These are phyloP conservation scores for Carcinoscorpius rotundicauda DNA, from an alignment of 1,140 invertebrate genomes.

Conservation along the genomic window DNA sequence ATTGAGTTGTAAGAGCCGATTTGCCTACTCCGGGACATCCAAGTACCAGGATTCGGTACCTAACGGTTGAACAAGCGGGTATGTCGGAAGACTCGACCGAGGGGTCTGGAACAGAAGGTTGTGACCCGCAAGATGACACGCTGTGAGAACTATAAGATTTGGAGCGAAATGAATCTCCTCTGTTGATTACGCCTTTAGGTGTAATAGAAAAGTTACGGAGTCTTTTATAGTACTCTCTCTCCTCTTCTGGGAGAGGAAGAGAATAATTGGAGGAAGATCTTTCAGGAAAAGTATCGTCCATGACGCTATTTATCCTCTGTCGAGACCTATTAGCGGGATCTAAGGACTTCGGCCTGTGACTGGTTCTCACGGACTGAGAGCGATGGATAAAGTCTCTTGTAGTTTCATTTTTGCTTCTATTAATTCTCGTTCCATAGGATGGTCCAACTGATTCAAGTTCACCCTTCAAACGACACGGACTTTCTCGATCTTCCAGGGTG, in stretches of 20 bases:
- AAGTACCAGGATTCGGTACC: slow-evolving; percentile 63
- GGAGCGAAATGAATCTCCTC: slow-evolving; percentile 52
- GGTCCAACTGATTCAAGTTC: too few species aligned
- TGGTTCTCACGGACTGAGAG: slow-evolving; percentile 23
- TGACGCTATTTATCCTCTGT: slow-evolving; percentile 20
- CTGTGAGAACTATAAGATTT: slow-evolving; percentile 43
- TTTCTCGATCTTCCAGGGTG: too few species aligned
- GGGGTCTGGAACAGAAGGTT: too few species aligned
- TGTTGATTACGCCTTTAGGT: slow-evolving; percentile 64
- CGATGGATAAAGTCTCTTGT: neutral
- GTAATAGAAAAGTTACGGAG: slow-evolving; percentile 79
- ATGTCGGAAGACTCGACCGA: too few species aligned
- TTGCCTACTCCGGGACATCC: slow-evolving; percentile 80
- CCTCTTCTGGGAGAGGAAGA: slow-evolving; percentile 15
- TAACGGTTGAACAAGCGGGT: too few species aligned
- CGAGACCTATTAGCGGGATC: slow-evolving; percentile 18
- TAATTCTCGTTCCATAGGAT: too few species aligned
- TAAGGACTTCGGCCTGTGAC: slow-evolving; percentile 18
- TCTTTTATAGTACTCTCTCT: slow-evolving; percentile 38
- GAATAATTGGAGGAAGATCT: slow-evolving; percentile 15
- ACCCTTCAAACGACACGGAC: too few species aligned
- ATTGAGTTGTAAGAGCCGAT: slow-evolving; percentile 77
- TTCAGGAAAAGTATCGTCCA: slow-evolving; percentile 12
- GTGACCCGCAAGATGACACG: slow-evolving; percentile 45
- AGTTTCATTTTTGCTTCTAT: too few species aligned